Base-by-base conservation (phyloP, 2,113 vertebrate species). In the Ptilonorhynchus violaceus region DNA sequence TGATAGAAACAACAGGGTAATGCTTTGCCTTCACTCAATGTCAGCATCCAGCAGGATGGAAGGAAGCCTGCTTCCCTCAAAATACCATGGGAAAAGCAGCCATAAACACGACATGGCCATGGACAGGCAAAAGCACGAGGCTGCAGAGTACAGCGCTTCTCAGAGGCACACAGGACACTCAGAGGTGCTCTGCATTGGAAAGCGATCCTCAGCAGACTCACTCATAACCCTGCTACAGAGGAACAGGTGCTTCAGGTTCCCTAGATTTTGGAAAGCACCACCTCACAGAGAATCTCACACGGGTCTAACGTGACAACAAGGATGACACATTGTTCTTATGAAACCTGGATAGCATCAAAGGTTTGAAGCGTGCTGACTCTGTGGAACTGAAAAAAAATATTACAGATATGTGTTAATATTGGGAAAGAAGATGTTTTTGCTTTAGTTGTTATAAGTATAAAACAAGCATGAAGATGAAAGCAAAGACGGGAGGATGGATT, bases 251-350 rank as follows among this genome's bases (percentile, higher is more conserved):
- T 68, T 19, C 20, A 73, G 13, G 2, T 52, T 81, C 8, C 8
- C 25, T 35, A 28, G 7, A 5, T 55, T 30, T 83, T 53, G 19
- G 27, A 19, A 47, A 50, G 4, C 15, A 14, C 4, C 44, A 8
- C 22, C 8, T 21, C 5, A 2, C 37, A 68, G 47, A 10, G 3
- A 44, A 13, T 27, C 6, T 58, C 4, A 10, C 37, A 42, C 15
- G 35, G 18, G 8, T 72, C 78, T 47, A 64, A 42, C 17, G 4
- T 72, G 39, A 31, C 22, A 37, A 4, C 8, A 44, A 37, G 55
- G 69, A 35, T 7, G 9, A 4, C 15, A 28, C 0, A 0, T 1
- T 0, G 1, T 55, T 58, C 4, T 47, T 59, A 42, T 7, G 20
- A 63, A 85, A 80, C 8, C 4, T 35, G 21, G 30, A 3, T 6